Conservation (phyloP, 2,888 invertebrate genomes). For the Nymphalis polychloros region DNA sequence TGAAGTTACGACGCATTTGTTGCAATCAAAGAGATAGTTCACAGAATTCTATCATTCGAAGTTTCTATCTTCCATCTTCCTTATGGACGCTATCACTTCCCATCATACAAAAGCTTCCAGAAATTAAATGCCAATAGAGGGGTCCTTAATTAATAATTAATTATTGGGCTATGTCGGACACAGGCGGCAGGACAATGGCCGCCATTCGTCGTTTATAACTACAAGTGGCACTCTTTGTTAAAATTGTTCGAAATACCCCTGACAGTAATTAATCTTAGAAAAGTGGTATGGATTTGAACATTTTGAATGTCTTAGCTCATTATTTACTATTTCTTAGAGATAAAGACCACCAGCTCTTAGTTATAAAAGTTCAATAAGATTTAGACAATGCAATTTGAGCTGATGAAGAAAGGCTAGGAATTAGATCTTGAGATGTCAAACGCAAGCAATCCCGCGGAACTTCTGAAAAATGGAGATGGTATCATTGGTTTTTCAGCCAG, state of each 20-base stretch:
- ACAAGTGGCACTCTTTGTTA: constrained; percentile 43
- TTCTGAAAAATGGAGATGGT: too few relatives aligned
- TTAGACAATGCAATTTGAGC: too few relatives aligned
- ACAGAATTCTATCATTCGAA: too few relatives aligned
- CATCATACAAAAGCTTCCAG: constrained; percentile 10
- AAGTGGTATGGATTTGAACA: background rate
- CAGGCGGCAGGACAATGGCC: constrained; percentile 52
- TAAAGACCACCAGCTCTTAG: too few relatives aligned
- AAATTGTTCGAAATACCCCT: constrained; percentile 6
- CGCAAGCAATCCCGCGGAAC: too few relatives aligned
- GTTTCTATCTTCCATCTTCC: background rate
- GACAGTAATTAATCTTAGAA: constrained; percentile 15
- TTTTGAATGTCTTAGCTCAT: background rate
- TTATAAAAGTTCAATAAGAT: too few relatives aligned
- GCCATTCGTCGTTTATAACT: constrained; percentile 41
- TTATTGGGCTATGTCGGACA: constrained; percentile 53
- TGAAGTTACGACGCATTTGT: too few relatives aligned
- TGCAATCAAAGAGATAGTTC: too few relatives aligned
- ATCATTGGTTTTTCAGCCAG: too few relatives aligned
- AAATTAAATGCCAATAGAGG: constrained; percentile 50
- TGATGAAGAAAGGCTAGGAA: too few relatives aligned
- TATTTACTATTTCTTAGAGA: background rate
- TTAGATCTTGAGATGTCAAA: too few relatives aligned
- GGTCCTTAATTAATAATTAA: constrained; percentile 62
- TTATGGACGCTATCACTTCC: background rate